Evolutionary conservation across 2,113 vertebrate species (phyloP), one percentile per base, ranked within the genome.

Genomic region (Cranoglanis bouderius): DNA sequence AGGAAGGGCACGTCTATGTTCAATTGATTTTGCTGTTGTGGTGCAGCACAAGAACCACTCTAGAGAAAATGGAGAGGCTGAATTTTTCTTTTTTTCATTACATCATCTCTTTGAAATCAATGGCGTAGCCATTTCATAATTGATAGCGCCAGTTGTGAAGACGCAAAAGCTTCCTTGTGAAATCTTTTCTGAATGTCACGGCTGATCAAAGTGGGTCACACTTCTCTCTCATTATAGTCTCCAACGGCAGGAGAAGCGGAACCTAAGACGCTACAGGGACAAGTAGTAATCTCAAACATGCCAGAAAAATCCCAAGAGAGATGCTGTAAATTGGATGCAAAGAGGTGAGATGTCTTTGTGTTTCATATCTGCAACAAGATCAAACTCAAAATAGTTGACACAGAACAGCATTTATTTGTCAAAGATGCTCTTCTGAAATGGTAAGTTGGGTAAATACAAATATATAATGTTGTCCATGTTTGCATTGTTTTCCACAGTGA

Each of bases 301-400:
- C 12, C 61, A 82, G 86, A 80, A 74, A 38, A 80, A 84, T 61
- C 80, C 67, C 74, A 35, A 3, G 29, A 84, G 59, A 83, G 63
- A 89, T n/a, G 59, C 85, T 87, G 85, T 82, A 82, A 90, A 74
- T 82, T 85, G 86, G 59, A 55, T 18, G 84, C 70, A 57, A 80
- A 49, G 55, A 86, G 67, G 55, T 57, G 87, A 88, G 65, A 65
- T 6, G 16, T 72, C 46, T 85, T 67, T 82, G 61, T 55, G 43
- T 65, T 86, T 74, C 43, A 21, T 35, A 83, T 78, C 40, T 59
- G 78, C 35, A 13, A n/a, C 40, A 49, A 86, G 74, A 82, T 80
- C 51, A 85, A 86, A 84, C 78, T 9, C 49, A 4, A 65, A 61
- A 49, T 49, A 12, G 19, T 35, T 55, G 83, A 88, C 84, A 88